Base-by-base conservation (phyloP, 2,797 vertebrate genomes). In the Lithobates sylvaticus region DNA sequence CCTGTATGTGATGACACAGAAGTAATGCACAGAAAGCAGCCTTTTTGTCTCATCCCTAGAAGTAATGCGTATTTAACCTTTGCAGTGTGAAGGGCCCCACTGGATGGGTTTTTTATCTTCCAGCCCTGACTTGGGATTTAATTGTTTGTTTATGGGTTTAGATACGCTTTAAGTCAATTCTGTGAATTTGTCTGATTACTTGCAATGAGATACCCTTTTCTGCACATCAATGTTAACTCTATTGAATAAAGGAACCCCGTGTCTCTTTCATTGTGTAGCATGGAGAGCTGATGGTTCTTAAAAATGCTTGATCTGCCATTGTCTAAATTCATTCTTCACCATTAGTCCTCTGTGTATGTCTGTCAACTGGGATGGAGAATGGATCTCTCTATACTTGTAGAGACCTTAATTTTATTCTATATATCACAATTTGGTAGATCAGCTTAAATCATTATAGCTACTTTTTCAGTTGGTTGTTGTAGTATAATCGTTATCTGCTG, bases 241-340 rank as follows among this genome's bases (percentile, higher is more conserved):
- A 29, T 67, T 67, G n/a, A 67, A 67, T 27, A 67, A 8, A 29
- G 65, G n/a, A 29, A 10, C 10, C 10, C 27, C 36, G n/a, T 67
- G 6, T 76, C 47, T 69, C 29, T 34, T 64, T 54, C 50, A 78
- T 64, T 39, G 21, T 85, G 29, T 79, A 23, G 27, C 58, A 65
- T 58, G 65, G 67, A 69, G 39, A 36, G 4, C 36, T 69, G 23
- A 26, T 23, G 47, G 79, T 54, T 26, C 12, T 67, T 71, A n/a
- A 61, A 39, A 21, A 29, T 78, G 76, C 36, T 64, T 79, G 76
- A 54, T 34, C 69, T 79, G 69, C 70, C 36, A 29, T 65, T 44
- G 36, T 29, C 8, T 71, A 8, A 70, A 9, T 61, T 44, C 42
- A 18, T 32, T 76, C 32, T 68, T 15, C 47, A 39, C 16, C n/a